phyloP scores from a whole-genome alignment of 2,888 invertebrate species.

The Leistus spinibarbis region DNA sequence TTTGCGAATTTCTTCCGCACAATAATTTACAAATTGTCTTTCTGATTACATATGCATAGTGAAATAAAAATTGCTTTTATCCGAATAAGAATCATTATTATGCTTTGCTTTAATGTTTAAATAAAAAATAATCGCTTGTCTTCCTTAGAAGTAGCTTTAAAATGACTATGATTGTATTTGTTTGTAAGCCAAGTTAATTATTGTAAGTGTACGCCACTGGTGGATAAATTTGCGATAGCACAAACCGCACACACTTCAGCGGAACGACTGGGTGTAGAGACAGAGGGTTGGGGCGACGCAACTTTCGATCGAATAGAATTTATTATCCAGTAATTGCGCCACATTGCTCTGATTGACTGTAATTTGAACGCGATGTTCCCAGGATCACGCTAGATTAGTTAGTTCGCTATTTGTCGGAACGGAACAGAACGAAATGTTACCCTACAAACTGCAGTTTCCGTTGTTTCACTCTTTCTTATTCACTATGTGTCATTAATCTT shows the following conservation, averaged over 20 bases:
- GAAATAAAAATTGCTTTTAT: too few species aligned
- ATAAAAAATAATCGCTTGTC: too few species aligned
- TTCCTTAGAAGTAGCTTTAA: too few species aligned
- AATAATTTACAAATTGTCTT: too few species aligned
- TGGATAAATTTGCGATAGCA: not conserved
- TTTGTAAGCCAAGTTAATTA: not conserved
- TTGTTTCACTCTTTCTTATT: too few species aligned
- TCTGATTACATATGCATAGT: too few species aligned
- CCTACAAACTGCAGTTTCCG: too few species aligned
- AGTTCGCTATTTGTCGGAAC: not conserved
- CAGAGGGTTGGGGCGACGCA: not conserved
- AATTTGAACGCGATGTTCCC: slow-evolving; percentile 10
- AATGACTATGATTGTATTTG: not conserved
- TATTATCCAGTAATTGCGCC: slow-evolving; percentile 6
- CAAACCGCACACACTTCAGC: slow-evolving; percentile 1
- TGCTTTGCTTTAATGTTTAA: too few species aligned
- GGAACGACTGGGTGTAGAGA: not conserved
- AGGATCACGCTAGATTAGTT: not conserved
- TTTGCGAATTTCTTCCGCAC: too few species aligned
- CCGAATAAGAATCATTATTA: too few species aligned
- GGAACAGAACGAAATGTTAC: too few species aligned
- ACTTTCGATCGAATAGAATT: not conserved
- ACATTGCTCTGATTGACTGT: slow-evolving; percentile 11
- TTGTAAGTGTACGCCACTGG: not conserved
- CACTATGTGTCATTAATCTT: too few species aligned